Base-by-base conservation (phyloP, 2,797 vertebrate genomes). In the Ciconia nigra region DNA sequence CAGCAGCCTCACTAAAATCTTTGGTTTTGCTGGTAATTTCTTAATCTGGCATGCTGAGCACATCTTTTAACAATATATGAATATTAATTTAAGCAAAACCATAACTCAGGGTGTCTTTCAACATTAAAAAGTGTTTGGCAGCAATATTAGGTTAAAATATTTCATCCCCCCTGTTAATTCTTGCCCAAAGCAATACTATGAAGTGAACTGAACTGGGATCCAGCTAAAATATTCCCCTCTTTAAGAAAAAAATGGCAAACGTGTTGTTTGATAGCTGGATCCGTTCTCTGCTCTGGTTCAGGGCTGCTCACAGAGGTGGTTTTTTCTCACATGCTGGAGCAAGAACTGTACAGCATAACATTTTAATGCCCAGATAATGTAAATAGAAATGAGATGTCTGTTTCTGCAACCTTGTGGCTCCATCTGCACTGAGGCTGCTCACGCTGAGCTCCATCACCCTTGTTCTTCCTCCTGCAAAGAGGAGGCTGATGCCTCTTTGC, bases 341-440 rank as follows among this genome's bases (percentile, higher is more conserved):
- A 70, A 77, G 55, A 70, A 22, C 21, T 70, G 63, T 20, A 5
- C 58, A 61, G 26, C 7, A 2, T 8, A 17, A 37, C 2, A 3
- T 76, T 55, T 44, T 52, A 46, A 35, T 74, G 25, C 6, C n/a
- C 22, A 77, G 44, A 16, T 20, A n/a, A 31, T 5, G 15, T 42
- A 61, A 84, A 44, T 2, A 83, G 31, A 41, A 54, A 35, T 5
- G 4, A 55, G 37, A 6, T 13, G 2, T 37, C 29, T 86, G 11
- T 54, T 82, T 65, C 62, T 83, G 51, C 46, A 79, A 1, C 9
- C 22, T 16, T 10, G 13, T 47, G 41, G 12, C 46, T 52, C 25
- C 2, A 0, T 35, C 31, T 72, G 35, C 15, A 6, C 31, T 0
- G 0, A 24, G 19, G 41, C 13, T 69, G 31, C 55, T 88, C 59